Evolutionary conservation across 1,140 invertebrate genomes (phyloP).

Genomic region (Pemphigus obesinymphae): DNA sequence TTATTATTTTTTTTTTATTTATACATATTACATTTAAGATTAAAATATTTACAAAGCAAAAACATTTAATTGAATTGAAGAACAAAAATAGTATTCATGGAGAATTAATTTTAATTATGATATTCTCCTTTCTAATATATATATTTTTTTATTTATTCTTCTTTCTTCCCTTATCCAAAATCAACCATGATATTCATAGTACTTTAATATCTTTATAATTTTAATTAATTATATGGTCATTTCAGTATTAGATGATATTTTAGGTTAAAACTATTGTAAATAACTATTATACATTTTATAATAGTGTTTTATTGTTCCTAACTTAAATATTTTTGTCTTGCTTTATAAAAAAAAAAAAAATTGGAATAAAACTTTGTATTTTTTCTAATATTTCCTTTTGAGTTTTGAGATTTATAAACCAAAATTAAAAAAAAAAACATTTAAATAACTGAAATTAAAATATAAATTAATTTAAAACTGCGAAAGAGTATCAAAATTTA

Average conservation of each 20-base stretch:
- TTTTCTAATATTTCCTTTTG: too few relatives aligned
- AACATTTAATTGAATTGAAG: slow-evolving; percentile 13
- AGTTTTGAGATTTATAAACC: too few relatives aligned
- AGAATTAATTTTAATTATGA: slow-evolving; percentile 16
- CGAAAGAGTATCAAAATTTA: too few relatives aligned
- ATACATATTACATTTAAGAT: neutral
- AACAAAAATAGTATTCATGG: slow-evolving; percentile 17
- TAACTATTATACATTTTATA: neutral
- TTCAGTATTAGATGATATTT: neutral
- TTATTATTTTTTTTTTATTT: slow-evolving; percentile 8
- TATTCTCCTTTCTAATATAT: neutral
- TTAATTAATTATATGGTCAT: neutral
- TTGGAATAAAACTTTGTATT: neutral
- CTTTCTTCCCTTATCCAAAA: neutral
- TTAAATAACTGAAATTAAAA: too few relatives aligned
- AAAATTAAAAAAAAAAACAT: too few relatives aligned
- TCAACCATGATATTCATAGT: neutral
- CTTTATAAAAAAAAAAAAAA: neutral
- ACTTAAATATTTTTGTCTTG: neutral
- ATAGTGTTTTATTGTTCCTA: slow-evolving; percentile 32
- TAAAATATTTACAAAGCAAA: neutral
- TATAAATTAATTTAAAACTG: too few relatives aligned
- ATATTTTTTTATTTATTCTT: slow-evolving; percentile 4
- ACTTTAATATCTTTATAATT: neutral
- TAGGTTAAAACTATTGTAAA: neutral